phyloP scores from a whole-genome alignment of 2,797 vertebrate genomes.

The Spinibarbus caldwelli region DNA sequence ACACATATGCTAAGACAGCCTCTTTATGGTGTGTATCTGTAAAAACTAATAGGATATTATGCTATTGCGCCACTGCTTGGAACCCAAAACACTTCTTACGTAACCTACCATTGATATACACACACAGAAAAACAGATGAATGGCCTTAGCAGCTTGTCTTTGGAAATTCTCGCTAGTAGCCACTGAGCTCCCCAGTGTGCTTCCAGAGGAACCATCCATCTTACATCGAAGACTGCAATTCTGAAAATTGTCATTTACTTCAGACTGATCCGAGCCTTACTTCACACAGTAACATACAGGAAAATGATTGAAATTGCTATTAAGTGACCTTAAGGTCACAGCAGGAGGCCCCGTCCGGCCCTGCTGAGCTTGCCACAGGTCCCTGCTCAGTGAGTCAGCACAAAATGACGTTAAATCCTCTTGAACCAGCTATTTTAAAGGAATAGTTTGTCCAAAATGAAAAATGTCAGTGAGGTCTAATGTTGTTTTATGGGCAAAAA shows the following conservation, averaged over 20 bases:
- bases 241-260: not conserved
- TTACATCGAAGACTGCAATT: not conserved
- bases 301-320: not conserved
- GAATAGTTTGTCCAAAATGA: no score
- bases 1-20: conserved; percentile 49
- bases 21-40: conserved; percentile 21
- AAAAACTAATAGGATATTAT: conserved; percentile 26
- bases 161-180: not conserved
- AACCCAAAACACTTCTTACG: conserved; percentile 25
- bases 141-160: conserved; percentile 13
- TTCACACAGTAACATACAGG: not conserved
- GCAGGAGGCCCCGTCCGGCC: conserved; percentile 8
- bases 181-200: not conserved
- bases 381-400: conserved; percentile 21
- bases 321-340: not conserved
- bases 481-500: not conserved
- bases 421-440: not conserved
- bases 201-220: not conserved
- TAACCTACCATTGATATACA: conserved; percentile 4
- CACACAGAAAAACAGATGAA: conserved; percentile 25
- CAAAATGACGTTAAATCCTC: not conserved
- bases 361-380: conserved; percentile 3
- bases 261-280: not conserved
- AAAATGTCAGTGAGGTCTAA: not conserved
- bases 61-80: conserved; percentile 30